Evolutionary conservation across 2,888 invertebrate genomes (phyloP).

Genomic region (Hyalella azteca): DNA sequence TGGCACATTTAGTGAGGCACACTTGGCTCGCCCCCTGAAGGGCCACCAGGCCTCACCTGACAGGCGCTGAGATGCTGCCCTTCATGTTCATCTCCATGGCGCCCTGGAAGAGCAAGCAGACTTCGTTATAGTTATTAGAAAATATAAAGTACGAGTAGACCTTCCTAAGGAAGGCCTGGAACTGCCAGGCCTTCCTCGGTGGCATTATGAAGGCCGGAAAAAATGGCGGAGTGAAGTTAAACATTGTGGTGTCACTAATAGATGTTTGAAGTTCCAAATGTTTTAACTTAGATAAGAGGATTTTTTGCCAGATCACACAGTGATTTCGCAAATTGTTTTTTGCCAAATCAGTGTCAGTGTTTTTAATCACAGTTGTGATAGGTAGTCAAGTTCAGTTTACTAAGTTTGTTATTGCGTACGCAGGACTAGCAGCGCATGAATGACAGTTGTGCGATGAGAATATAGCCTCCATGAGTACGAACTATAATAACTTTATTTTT

Average conservation of each 20-base stretch:
- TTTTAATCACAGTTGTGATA: too few species aligned
- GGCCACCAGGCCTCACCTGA: not conserved
- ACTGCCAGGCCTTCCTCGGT: not conserved
- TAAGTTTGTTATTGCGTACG: too few species aligned
- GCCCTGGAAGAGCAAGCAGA: not conserved
- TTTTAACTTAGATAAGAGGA: not conserved
- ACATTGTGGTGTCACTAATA: too few species aligned
- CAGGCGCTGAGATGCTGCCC: not conserved
- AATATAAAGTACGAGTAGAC: not conserved
- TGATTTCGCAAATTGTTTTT: not conserved
- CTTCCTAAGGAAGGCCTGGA: not conserved
- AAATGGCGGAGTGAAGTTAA: too few species aligned
- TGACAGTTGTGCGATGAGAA: too few species aligned
- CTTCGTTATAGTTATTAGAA: not conserved
- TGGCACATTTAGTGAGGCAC: not conserved
- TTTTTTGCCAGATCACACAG: not conserved
- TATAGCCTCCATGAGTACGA: too few species aligned
- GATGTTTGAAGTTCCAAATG: not conserved
- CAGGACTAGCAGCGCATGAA: too few species aligned
- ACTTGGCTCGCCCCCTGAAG: not conserved
- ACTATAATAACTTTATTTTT: too few species aligned
- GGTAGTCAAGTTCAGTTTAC: too few species aligned
- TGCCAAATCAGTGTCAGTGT: not conserved
- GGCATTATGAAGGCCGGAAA: not conserved
- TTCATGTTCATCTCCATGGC: conserved; percentile 4